Evolutionary conservation across 2,888 invertebrate genomes (phyloP).

Genomic region (Cerastoderma edule): DNA sequence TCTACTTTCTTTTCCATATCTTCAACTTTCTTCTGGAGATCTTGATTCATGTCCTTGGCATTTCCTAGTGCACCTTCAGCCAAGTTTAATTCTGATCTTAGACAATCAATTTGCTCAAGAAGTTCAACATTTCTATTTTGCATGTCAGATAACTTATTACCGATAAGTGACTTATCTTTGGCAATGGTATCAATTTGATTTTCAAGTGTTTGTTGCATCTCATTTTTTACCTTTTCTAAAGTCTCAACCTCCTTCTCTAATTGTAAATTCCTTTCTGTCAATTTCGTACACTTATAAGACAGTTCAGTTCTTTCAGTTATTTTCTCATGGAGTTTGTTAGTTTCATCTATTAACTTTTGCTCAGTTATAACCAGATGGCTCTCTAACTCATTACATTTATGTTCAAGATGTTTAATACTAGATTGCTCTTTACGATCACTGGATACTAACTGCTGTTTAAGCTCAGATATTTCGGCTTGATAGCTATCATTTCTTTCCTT

Average conservation of each 20-base stretch:
- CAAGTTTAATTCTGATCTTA: conserved; percentile 12
- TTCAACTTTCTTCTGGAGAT: conserved; percentile 1
- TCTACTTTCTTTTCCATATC: conserved; percentile 35
- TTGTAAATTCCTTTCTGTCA: neutral
- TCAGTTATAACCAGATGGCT: conserved; percentile 14
- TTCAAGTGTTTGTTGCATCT: conserved; percentile 46
- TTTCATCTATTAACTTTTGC: conserved; percentile 35
- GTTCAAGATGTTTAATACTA: conserved; percentile 32
- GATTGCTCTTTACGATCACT: conserved; percentile 41
- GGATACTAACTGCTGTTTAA: conserved; percentile 44
- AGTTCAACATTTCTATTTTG: conserved; percentile 50
- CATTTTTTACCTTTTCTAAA: conserved; percentile 21
- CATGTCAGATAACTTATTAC: conserved; percentile 24
- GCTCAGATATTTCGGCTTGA: conserved; percentile 43
- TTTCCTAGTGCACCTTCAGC: conserved; percentile 3
- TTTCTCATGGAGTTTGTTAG: conserved; percentile 21
- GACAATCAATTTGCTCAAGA: conserved; percentile 47
- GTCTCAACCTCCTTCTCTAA: conserved; percentile 56
- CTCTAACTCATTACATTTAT: conserved; percentile 43
- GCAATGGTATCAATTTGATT: conserved; percentile 50
- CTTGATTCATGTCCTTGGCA: conserved; percentile 34
- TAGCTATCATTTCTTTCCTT: conserved; percentile 86
- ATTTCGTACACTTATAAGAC: neutral
- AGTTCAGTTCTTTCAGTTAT: neutral
- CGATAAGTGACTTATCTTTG: conserved; percentile 35